Base-by-base conservation (phyloP, 2,888 invertebrate species). In the Spodoptera picta region DNA sequence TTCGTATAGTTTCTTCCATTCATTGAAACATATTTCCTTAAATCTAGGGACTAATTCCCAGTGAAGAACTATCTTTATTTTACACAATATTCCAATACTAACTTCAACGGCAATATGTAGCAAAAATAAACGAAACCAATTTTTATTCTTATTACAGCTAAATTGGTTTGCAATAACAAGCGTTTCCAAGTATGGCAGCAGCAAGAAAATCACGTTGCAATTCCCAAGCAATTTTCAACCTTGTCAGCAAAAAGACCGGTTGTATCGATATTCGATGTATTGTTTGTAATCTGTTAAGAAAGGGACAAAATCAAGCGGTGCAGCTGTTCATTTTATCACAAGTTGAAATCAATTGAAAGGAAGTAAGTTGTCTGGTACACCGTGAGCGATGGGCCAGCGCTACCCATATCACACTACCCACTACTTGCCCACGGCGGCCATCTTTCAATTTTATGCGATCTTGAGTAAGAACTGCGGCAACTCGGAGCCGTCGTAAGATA, bases 291-390 rank as follows among this genome's bases (percentile, higher is more conserved):
- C 10, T 36, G 23, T 5, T 43, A 73, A 53, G 58, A 10, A 53
- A 56, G 49, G 7, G 44, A 41, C 49, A 67, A 62, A 60, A 51
- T 45, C 14, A 45, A 23, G 45, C 47, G 43, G 45, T 51, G 49
- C 45, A 55, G 57, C 55, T 63, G 73, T 53, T 56, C 51, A 52
- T 63, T 67, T 36, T 52, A 55, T 45, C 52, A 42, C 36, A 71
- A 60, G 24, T 66, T 61, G 68, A 53, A 68, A 64, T 73, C 73
- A 68, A 71, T 71, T 59, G 63, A 23, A 56, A 24, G 53, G 69
- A 71, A 71, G 53, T 53, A 73, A 68, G 71, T 56, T 56, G 73
- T 73, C 68, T 68, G 53, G 59, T 23, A 43, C 64, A 58, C 10
- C 4, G 63, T 68, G 69, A 71, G 69, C 59, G 59, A 71, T 68